A percentile compares a stretch with the other conserved stretches of the same genome.
Evolutionary conservation across 35 echinoderm and acorn worm species (phyloP).

Genomic region (Apostichopus japonicus): DNA sequence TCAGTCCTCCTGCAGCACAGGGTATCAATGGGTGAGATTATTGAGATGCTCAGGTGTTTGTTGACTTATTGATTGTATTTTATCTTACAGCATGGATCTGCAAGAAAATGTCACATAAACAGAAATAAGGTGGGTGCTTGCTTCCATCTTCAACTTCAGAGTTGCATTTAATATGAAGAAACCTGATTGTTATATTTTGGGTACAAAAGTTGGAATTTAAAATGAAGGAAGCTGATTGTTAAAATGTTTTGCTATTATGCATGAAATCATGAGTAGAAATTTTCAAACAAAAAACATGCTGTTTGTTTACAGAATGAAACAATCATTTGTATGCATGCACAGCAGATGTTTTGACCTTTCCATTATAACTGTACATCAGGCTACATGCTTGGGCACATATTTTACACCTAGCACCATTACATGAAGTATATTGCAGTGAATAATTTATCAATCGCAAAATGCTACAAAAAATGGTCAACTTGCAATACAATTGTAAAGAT

Average conservation of each 20-base stretch:
- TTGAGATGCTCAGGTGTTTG: background rate
- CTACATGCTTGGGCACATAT: background rate
- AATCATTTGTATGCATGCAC: background rate
- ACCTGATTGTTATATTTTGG: no score
- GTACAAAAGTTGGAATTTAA: no score
- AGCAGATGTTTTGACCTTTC: background rate
- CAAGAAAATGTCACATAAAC: conserved; percentile 91
- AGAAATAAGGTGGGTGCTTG: conserved; percentile 72
- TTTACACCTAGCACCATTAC: background rate
- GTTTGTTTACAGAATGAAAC: background rate
- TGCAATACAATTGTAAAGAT: no score
- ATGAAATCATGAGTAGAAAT: no score
- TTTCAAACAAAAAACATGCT: no score
- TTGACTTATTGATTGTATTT: conserved; percentile 17
- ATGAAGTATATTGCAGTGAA: no score
- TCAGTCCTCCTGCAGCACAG: no score
- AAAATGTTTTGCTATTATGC: no score
- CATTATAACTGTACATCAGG: background rate
- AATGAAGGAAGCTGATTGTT: no score
- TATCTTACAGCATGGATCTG: conserved; percentile 79
- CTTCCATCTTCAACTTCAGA: background rate
- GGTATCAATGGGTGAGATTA: background rate
- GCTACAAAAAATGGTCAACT: no score
- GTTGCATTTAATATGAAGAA: background rate
- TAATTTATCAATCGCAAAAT: no score